Percentiles rank a stretch among this genome's conserved stretches.
Evolutionary conservation across 2,888 invertebrate species (phyloP).

Genomic region (Gnatocerus cornutus): DNA sequence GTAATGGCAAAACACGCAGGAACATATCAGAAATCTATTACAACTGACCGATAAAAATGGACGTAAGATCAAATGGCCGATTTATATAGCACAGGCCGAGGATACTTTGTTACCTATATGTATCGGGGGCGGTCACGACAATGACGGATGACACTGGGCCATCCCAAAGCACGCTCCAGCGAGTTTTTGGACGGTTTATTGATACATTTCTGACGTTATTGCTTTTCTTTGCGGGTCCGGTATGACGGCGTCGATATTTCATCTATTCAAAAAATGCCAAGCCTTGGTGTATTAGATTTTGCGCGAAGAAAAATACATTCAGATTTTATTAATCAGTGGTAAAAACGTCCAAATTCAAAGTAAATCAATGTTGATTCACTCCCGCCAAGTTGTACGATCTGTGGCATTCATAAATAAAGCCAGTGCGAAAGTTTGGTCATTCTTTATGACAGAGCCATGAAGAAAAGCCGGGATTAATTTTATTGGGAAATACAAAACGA

Average conservation of each 20-base stretch:
- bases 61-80: conserved; percentile 64
- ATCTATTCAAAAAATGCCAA: conserved; percentile 51
- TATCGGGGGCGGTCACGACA: conserved; percentile 61
- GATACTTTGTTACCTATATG: conserved; percentile 65
- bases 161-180: conserved; percentile 57
- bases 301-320: too few relatives aligned
- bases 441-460: conserved; percentile 40
- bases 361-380: conserved; percentile 20
- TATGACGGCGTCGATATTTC: conserved; percentile 55
- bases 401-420: conserved; percentile 34
- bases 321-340: conserved; percentile 49
- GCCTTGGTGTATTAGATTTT: conserved; percentile 45
- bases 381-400: conserved; percentile 16
- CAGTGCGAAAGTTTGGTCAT: conserved; percentile 32
- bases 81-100: conserved; percentile 60
- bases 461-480: conserved; percentile 48
- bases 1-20: conserved; percentile 59
- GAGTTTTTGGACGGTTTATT: conserved; percentile 59
- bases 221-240: conserved; percentile 58
- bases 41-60: conserved; percentile 64
- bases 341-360: conserved; percentile 1
- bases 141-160: conserved; percentile 61
- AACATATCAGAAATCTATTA: conserved; percentile 64
- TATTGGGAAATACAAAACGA: conserved; percentile 45
- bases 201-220: conserved; percentile 60